Evolutionary conservation across 2,113 vertebrate genomes (phyloP).

Genomic region (Bos javanicus): DNA sequence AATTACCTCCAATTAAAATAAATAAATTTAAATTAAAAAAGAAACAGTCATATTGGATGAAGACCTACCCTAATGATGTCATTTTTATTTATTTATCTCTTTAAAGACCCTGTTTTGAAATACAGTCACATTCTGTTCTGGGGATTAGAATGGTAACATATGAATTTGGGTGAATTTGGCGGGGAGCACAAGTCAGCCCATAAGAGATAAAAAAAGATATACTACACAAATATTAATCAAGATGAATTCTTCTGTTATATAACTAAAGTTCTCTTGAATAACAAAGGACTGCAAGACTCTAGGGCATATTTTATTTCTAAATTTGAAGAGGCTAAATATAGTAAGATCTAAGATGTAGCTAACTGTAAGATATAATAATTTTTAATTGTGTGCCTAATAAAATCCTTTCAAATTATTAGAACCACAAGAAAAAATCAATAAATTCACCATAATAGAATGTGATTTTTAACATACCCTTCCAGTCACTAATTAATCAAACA

Average conservation of each 20-base stretch:
- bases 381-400: neutral
- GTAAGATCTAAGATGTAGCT: neutral
- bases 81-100: neutral
- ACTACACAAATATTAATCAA: neutral
- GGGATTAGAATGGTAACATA: neutral
- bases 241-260: neutral
- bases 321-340: neutral
- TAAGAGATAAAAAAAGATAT: neutral
- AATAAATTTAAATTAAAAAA: no score
- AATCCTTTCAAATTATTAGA: neutral
- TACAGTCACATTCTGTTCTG: neutral
- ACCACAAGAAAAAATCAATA: neutral
- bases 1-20: no score
- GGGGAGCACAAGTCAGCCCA: neutral
- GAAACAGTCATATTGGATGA: neutral
- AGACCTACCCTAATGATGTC: neutral
- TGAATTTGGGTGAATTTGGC: neutral
- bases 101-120: neutral
- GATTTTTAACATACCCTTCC: neutral
- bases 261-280: neutral
- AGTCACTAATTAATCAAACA: neutral
- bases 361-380: neutral
- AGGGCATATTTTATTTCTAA: neutral
- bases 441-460: neutral
- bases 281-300: neutral